Conservation (phyloP, 2,113 vertebrate species). For the Anser brachyrhynchus region DNA sequence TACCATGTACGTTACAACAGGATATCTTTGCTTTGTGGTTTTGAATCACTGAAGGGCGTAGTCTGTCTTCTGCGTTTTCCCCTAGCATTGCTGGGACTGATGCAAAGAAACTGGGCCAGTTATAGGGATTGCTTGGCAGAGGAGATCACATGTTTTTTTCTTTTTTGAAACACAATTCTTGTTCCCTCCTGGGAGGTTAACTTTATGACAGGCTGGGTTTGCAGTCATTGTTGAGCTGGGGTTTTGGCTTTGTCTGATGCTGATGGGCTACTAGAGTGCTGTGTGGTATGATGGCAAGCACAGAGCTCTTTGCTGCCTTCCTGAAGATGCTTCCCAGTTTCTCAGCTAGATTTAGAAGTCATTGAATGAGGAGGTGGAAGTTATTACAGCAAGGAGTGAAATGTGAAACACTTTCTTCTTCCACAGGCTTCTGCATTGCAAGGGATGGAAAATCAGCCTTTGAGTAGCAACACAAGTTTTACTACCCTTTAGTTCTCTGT, state of each 20-base stretch:
- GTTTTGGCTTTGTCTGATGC: background rate
- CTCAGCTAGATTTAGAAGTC: background rate
- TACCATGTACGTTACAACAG: background rate
- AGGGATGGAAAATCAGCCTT: background rate
- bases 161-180: background rate
- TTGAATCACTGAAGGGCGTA: conserved; percentile 52
- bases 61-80: background rate
- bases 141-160: fast-evolving
- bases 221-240: background rate
- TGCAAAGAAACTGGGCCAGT: conserved; percentile 12
- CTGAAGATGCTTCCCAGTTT: background rate
- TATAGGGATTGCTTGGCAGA: conserved; percentile 38
- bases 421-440: background rate
- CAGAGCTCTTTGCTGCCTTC: background rate
- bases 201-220: background rate
- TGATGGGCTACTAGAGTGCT: background rate
- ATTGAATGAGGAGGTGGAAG: background rate
- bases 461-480: background rate
- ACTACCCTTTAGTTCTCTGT: background rate
- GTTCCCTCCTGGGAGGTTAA: background rate
- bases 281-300: background rate
- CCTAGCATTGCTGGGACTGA: background rate
- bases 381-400: background rate
- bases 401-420: background rate
- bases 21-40: conserved; percentile 61